Evolutionary conservation across 2,888 invertebrate genomes (phyloP), one percentile per base, ranked within the genome.

Genomic region (Cantharis rufa): DNA sequence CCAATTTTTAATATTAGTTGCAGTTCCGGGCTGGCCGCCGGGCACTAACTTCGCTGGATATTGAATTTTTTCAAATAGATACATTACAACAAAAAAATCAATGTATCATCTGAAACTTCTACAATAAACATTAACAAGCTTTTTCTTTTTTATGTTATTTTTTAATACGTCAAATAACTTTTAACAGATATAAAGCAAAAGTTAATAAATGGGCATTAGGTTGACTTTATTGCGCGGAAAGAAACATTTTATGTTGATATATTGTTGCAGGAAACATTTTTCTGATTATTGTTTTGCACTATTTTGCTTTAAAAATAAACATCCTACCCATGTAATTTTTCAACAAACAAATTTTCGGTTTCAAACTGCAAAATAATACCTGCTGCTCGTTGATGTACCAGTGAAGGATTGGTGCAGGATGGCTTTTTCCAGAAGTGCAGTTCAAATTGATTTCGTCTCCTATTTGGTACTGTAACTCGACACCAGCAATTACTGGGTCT

Each of bases 321-420:
- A 48, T n/a, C n/a, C n/a, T 1, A n/a, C 48, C 2, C 2, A n/a
- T 5, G 64, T 7, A 63, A 18, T 13, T 63, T 63, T 16, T 63
- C 4, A 16, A 62, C 16, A 16, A 18, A 63, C 5, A 10, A 63
- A 48, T n/a, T n/a, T 48, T 48, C n/a, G n/a, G n/a, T 3, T 18
- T n/a, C n/a, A n/a, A n/a, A n/a, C n/a, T n/a, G n/a, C 13, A 21
- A 32, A 1, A n/a, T n/a, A 32, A 21, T 70, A 94, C 94, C 92
- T 93, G 91, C 87, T 93, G 91, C 82, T 94, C 94, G 85, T 94
- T 94, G 85, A 94, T 93, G 88, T 93, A 94, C 94, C 94, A 94
- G 85, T 93, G 92, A 24, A 94, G 90, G 80, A 92, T 90, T 18
- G 94, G 93, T 16, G 94, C 93, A 28, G 94, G 94, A 87, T 92